Conservation (phyloP, 92 coral and sea anemone species). For the Parazoanthus atlanticus region DNA sequence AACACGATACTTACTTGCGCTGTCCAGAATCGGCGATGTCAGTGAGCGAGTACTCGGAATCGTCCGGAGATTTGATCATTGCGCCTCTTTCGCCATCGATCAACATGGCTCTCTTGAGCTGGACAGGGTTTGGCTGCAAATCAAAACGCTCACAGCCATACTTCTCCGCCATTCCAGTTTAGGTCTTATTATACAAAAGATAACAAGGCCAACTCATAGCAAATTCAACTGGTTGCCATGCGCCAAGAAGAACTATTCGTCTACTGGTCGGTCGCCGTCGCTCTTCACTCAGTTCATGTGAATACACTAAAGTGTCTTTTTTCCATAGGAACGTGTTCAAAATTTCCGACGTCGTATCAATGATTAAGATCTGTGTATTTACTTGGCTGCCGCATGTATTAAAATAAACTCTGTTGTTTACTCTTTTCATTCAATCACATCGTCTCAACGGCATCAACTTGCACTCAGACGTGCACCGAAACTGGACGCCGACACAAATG, state of each 20-base stretch:
- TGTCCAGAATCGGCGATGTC: slow-evolving; percentile 1
- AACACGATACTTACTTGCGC: not conserved
- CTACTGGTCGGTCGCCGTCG: not conserved
- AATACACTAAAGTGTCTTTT: not conserved
- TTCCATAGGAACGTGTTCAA: not conserved
- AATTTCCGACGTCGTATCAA: not conserved
- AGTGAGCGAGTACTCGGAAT: slow-evolving; percentile 15
- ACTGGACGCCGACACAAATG: not conserved
- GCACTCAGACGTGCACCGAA: not conserved
- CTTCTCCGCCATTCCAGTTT: slow-evolving; percentile 27
- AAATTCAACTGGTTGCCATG: not conserved
- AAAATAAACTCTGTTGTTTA: slow-evolving; percentile 12
- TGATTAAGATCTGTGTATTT: not conserved
- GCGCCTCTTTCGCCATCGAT: not conserved
- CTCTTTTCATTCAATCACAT: slow-evolving; percentile 22
- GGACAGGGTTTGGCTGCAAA: not conserved
- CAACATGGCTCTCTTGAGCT: slow-evolving; percentile 16
- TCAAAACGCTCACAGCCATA: slow-evolving; percentile 1
- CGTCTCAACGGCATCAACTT: not conserved
- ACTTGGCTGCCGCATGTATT: not conserved
- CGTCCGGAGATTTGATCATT: not conserved
- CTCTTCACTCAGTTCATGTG: not conserved
- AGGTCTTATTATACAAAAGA: not conserved
- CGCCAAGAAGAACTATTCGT: not conserved
- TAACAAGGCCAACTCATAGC: not conserved